Base-by-base conservation (phyloP, 2,797 vertebrate genomes). In the Argyrosomus regius region DNA sequence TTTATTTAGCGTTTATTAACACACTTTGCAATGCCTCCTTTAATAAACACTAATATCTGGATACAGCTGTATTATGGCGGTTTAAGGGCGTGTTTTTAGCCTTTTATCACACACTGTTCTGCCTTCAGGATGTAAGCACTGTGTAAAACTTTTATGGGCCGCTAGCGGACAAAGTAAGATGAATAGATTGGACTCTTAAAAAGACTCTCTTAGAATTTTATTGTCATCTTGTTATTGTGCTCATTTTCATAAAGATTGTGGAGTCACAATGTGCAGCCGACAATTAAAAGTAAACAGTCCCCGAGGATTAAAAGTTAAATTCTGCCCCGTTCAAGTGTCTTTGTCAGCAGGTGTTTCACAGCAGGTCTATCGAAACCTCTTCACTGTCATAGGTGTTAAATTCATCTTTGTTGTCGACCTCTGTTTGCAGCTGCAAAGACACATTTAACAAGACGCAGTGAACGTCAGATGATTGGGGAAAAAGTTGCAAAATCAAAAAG, bases 401-500 rank as follows among this genome's bases (percentile, higher is more conserved):
- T 46, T 28, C 16, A 12, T 16, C 6, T 22, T n/a, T 31, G 5
- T 24, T 13, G 53, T 54, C 24, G 3, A 35, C 24, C 9, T 20
- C 62, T n/a, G 6, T 35, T 50, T n/a, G 22, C 22, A 24, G 9
- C 31, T 41, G 48, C 4, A 53, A 16, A 39, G 52, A 68, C 18
- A 22, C 16, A 2, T n/a, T 31, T 45, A 57, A 18, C 9, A 39
- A 9, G 35, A 16, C 6, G 16, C 6, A 2, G 46, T 11, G 1
- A 53, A 54, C 18, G 12, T n/a, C 18, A 18, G 13, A 5, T 45
- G 13, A 49, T 68, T 43, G 12, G 31, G 31, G 31, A 22, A 8
- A 11, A 41, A 20, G 24, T 35, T 60, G 48, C 5, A 48, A 22
- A 58, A 74, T 74, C 41, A 60, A 66, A 61, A 26, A 60, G 46